These are phyloP conservation scores for Anolis sagrei DNA, from an alignment of 2,113 vertebrate genomes.

Conservation along the genomic window DNA sequence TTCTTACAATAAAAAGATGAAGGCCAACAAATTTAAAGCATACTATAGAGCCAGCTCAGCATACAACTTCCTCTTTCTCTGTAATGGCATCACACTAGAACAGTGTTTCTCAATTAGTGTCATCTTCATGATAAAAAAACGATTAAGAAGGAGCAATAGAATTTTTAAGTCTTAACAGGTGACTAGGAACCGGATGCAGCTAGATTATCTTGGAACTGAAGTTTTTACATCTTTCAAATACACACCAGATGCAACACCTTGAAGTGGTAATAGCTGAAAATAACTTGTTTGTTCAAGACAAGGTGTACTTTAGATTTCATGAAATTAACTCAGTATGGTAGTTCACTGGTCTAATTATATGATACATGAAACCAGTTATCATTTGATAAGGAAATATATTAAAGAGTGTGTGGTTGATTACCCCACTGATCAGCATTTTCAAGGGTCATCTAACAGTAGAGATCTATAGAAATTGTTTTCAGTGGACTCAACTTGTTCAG, in stretches of 20 bases:
- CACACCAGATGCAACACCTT: background rate
- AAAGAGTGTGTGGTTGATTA: background rate
- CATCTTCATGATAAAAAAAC: too few relatives aligned
- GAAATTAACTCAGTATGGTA: background rate
- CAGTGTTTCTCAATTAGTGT: background rate
- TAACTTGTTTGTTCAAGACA: background rate
- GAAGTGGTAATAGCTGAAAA: background rate
- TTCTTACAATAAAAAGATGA: too few relatives aligned
- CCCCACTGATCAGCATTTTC: background rate
- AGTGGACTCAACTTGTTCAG: background rate
- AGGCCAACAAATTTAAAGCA: too few relatives aligned
- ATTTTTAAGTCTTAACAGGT: background rate
- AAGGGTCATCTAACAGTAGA: background rate
- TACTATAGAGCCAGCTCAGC: too few relatives aligned
- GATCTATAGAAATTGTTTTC: background rate
- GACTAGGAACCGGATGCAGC: background rate
- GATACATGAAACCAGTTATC: background rate
- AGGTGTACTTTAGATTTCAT: background rate
- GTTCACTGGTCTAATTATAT: background rate
- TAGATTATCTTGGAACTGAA: background rate
- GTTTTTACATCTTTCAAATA: background rate
- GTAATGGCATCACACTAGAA: background rate
- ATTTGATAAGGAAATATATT: background rate
- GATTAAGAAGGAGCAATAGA: background rate
- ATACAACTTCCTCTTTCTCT: background rate